A percentile compares a stretch with the other conserved stretches of the same genome.
Conservation (phyloP, 2,113 vertebrate species). For the Myrmophylax atrothorax region DNA sequence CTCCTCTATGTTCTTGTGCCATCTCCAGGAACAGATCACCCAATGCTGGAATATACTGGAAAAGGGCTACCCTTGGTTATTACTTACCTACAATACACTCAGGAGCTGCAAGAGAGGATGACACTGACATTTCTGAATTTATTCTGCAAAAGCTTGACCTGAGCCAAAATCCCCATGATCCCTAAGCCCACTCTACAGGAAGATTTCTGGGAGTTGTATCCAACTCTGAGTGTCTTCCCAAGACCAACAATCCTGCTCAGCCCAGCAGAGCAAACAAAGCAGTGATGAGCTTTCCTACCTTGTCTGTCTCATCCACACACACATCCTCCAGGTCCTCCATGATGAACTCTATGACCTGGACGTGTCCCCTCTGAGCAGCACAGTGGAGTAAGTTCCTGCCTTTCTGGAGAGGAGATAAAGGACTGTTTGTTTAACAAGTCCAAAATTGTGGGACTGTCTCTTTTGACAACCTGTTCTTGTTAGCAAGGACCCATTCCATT, state of each 20-base stretch:
- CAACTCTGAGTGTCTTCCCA: not conserved
- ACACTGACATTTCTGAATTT: not conserved
- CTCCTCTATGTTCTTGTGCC: not conserved
- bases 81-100: not conserved
- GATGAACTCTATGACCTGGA: slow-evolving; percentile 80
- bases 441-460: not conserved
- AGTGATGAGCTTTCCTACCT: slow-evolving; percentile 68
- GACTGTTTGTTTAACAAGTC: not conserved
- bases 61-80: not conserved
- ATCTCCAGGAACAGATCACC: not conserved
- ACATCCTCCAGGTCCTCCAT: slow-evolving; percentile 87
- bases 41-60: not conserved
- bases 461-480: not conserved
- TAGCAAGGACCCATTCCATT: not conserved
- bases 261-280: not conserved
- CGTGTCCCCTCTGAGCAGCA: slow-evolving; percentile 85
- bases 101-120: not conserved
- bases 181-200: not conserved
- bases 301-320: slow-evolving; percentile 79
- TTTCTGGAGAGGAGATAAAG: slow-evolving; percentile 68
- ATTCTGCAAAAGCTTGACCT: not conserved
- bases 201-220: not conserved
- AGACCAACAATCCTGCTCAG: not conserved
- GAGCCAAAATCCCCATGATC: not conserved
- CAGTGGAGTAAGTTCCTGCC: slow-evolving; percentile 87